Evolutionary conservation across 1,140 invertebrate genomes (phyloP).

Genomic region (Drosophila ercepeae): DNA sequence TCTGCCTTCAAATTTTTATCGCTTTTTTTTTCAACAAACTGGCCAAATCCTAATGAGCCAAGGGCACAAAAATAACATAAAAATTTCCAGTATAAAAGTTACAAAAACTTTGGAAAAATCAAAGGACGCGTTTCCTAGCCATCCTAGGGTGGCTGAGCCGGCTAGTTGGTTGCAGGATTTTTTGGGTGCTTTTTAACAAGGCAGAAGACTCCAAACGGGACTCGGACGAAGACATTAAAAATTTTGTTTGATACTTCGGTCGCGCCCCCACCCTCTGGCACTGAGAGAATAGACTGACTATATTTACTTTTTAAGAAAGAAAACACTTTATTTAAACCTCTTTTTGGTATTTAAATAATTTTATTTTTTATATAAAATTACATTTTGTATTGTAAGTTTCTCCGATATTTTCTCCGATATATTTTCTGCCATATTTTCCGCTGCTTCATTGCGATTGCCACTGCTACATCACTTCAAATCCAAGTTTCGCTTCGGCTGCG

Average conservation of each 20-base stretch:
- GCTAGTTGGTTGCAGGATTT: constrained; percentile 27
- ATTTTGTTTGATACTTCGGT: constrained; percentile 82
- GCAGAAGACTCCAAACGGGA: constrained; percentile 56
- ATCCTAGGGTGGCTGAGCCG: not conserved
- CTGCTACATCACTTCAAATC: constrained; percentile 27
- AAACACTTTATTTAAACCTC: not conserved
- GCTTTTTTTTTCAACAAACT: constrained; percentile 76
- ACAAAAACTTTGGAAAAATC: constrained; percentile 79
- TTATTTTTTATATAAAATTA: too few relatives aligned
- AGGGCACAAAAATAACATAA: constrained; percentile 15
- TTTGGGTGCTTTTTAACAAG: constrained; percentile 79
- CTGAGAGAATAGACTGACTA: too few relatives aligned
- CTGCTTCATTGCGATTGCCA: constrained; percentile 7
- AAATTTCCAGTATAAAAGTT: constrained; percentile 60
- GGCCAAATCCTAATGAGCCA: constrained; percentile 80
- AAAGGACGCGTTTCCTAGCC: constrained; percentile 56
- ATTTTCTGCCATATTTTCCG: too few relatives aligned
- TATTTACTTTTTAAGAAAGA: not conserved
- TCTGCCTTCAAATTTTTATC: constrained; percentile 75
- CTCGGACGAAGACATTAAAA: constrained; percentile 81
- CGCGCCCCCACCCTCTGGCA: not conserved
- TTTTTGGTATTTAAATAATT: too few relatives aligned
- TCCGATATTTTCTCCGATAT: too few relatives aligned
- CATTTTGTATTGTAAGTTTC: too few relatives aligned
- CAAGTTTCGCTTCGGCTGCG: constrained; percentile 23